Evolutionary conservation across 2,113 vertebrate species (phyloP).

Genomic region (Odontesthes bonariensis): DNA sequence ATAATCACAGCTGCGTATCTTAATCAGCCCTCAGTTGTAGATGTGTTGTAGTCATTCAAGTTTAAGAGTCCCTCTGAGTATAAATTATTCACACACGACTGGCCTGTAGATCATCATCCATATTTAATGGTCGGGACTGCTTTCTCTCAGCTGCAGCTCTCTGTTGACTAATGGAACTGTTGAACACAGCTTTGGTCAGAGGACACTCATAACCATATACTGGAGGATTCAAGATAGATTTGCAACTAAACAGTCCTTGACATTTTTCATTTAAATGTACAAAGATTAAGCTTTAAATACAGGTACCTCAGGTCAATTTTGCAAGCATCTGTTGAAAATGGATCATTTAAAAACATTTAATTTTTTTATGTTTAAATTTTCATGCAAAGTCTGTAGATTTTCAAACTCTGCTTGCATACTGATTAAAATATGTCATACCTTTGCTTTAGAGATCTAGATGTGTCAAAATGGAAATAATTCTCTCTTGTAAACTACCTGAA

Average conservation of each 20-base stretch:
- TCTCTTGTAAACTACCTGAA: constrained; percentile 26
- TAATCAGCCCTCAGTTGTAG: constrained; percentile 55
- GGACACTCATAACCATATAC: constrained; percentile 41
- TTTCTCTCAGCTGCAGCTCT: constrained; percentile 58
- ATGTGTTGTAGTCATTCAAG: constrained; percentile 60
- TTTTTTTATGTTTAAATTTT: neutral
- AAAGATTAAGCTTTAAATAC: constrained; percentile 34
- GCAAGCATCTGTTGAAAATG: constrained; percentile 20
- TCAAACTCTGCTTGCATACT: neutral
- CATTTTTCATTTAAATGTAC: constrained; percentile 7
- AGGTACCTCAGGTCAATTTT: constrained; percentile 13
- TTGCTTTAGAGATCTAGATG: neutral
- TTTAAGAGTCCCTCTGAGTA: constrained; percentile 47
- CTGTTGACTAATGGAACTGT: constrained; percentile 64
- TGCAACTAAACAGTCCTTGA: no score
- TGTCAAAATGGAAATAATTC: neutral
- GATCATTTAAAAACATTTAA: no score
- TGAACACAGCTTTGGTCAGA: constrained; percentile 47
- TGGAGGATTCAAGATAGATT: constrained; percentile 27
- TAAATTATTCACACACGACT: constrained; percentile 80
- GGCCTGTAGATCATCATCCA: constrained; percentile 74
- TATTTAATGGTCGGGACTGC: constrained; percentile 74
- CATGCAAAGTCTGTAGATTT: neutral
- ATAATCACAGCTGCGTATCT: constrained; percentile 54
- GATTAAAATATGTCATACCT: neutral